Evolutionary conservation across 35 echinoderm and acorn worm species (phyloP).

Genomic region (Ophioderma brevispina): DNA sequence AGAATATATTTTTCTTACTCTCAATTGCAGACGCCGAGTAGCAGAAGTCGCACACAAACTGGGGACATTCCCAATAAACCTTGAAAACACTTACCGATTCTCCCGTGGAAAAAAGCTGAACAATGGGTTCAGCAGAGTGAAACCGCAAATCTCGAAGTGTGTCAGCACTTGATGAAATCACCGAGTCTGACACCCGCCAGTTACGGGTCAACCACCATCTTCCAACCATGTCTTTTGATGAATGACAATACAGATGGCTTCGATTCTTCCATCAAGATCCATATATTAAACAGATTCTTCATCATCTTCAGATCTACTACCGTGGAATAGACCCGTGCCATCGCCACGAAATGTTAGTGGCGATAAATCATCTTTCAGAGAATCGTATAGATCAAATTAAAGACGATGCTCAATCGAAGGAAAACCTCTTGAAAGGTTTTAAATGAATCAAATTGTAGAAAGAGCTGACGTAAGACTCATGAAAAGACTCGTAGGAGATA

Average conservation of each 20-base stretch:
- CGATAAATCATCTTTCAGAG: no score
- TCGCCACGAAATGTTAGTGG: no score
- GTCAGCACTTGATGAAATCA: background rate
- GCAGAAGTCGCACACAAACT: background rate
- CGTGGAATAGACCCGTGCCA: no score
- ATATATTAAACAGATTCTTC: no score
- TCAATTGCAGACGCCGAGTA: background rate
- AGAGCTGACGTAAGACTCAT: no score
- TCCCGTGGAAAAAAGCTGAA: background rate
- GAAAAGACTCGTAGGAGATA: no score
- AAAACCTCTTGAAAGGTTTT: no score
- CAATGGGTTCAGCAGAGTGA: background rate
- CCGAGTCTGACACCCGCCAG: background rate
- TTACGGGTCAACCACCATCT: background rate
- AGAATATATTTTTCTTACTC: background rate
- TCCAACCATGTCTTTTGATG: background rate
- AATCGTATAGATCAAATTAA: no score
- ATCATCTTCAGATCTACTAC: no score
- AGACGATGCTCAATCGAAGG: no score
- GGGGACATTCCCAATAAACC: background rate
- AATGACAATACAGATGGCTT: background rate
- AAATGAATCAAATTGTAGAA: no score
- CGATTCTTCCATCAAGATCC: no score
- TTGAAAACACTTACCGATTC: background rate
- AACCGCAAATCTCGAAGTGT: background rate